Percentiles rank a stretch among this genome's conserved stretches.
Evolutionary conservation across 1,140 invertebrate genomes (phyloP).

Genomic region (Drosophila arawakana): DNA sequence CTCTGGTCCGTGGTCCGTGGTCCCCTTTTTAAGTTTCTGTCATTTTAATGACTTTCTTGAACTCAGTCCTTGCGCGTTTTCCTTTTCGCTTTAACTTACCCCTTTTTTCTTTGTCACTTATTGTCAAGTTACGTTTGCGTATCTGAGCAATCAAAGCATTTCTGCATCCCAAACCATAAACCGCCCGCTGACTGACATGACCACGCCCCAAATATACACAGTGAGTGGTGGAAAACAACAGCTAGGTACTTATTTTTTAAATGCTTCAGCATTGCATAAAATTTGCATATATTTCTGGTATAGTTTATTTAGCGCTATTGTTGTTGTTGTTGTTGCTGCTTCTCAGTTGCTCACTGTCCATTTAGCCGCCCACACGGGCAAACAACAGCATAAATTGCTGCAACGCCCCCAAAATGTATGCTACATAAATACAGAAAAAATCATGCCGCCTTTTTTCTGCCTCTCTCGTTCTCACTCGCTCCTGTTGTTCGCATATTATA

Average conservation of each 20-base stretch:
- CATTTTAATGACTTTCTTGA: conserved; percentile 26
- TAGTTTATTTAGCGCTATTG: conserved; percentile 75
- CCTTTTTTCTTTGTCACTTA: conserved; percentile 18
- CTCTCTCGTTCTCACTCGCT: not conserved
- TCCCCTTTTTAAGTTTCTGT: conserved; percentile 17
- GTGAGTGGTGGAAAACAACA: conserved; percentile 1
- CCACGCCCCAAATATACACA: conserved; percentile 15
- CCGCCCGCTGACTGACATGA: conserved; percentile 18
- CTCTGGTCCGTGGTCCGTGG: not conserved
- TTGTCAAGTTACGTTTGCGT: conserved; percentile 17
- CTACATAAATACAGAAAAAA: conserved; percentile 44
- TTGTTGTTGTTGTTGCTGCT: conserved; percentile 48
- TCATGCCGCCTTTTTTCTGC: not conserved
- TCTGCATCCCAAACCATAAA: conserved; percentile 25
- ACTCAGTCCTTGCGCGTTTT: not conserved
- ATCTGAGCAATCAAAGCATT: conserved; percentile 31
- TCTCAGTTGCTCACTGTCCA: conserved; percentile 55
- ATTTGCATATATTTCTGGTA: conserved; percentile 78
- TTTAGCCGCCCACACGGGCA: conserved; percentile 53
- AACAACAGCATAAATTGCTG: conserved; percentile 49
- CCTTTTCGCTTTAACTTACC: not conserved
- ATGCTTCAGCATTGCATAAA: conserved; percentile 81
- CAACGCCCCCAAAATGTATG: conserved; percentile 58
- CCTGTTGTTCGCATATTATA: conserved; percentile 59
- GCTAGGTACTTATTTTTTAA: conserved; percentile 71